Conservation (phyloP, 2,888 invertebrate genomes). For the Cosmopolites sordidus region DNA sequence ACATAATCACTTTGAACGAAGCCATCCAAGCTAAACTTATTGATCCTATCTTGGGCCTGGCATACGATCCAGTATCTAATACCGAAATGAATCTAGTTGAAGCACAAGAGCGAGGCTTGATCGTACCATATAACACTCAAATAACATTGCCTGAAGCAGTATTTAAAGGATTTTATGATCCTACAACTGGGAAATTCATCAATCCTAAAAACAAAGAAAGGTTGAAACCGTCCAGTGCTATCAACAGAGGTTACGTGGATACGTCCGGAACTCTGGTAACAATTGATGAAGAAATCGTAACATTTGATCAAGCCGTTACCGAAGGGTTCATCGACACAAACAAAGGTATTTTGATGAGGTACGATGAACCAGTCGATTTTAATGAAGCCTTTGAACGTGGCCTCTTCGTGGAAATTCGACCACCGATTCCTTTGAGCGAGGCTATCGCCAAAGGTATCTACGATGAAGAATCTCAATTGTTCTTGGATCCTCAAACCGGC, state of each 20-base stretch:
- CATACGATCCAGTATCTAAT: slow-evolving; percentile 70
- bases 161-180: slow-evolving; percentile 87
- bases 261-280: slow-evolving; percentile 81
- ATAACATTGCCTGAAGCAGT: slow-evolving; percentile 84
- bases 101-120: slow-evolving; percentile 77
- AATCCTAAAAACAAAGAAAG: slow-evolving; percentile 76
- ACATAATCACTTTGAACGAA: slow-evolving; percentile 74
- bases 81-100: slow-evolving; percentile 74
- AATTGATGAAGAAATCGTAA: slow-evolving; percentile 73
- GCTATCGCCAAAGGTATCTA: slow-evolving; percentile 78
- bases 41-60: slow-evolving; percentile 75
- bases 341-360: slow-evolving; percentile 61
- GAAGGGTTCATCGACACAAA: slow-evolving; percentile 73
- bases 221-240: slow-evolving; percentile 76
- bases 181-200: slow-evolving; percentile 75
- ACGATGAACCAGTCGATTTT: slow-evolving; percentile 62
- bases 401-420: slow-evolving; percentile 72
- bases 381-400: slow-evolving; percentile 83
- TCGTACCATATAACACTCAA: slow-evolving; percentile 77
- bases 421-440: slow-evolving; percentile 77
- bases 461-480: slow-evolving; percentile 71
- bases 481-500: slow-evolving; percentile 78
- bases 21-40: slow-evolving; percentile 73
- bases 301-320: slow-evolving; percentile 77
- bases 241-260: slow-evolving; percentile 79